Evolutionary conservation across 1,140 invertebrate species (phyloP), one percentile per base, ranked within the genome.

Genomic region (Drosophila varians): DNA sequence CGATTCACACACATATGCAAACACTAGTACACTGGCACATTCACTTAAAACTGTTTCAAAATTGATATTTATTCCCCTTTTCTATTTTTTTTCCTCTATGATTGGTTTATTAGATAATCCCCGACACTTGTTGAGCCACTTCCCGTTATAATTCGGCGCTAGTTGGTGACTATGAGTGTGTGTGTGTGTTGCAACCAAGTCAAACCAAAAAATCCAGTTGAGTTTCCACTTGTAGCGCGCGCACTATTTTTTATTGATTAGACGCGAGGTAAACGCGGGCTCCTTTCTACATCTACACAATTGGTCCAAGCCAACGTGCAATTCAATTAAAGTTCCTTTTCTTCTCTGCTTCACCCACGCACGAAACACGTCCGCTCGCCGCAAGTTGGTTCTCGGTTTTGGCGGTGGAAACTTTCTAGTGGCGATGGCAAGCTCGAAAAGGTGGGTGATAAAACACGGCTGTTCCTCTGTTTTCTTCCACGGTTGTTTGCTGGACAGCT

Each of bases 61-160:
- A 78, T 77, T 88, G 61, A 62, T 87, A 76, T 77, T 62, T 88
- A 58, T 71, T 38, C 18, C 62, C 55, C 34, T 49, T 84, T 71
- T 74, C 54, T 68, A 66, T 57, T 64, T 79, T 68, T 40, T 62
- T 62, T 48, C 26, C 19, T 38, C 56, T 56, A 47, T 51, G 74
- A 89, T 88, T 82, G 74, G 71, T 69, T 88, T 88, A 87, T 87
- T 87, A 87, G 82, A 88, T 88, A 88, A 88, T 87, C 51, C 71
- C 74, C 69, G 64, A 78, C 75, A 84, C 82, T 86, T 86, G 82
- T 86, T 86, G 82, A 86, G 64, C 76, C 80, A 87, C 76, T 86
- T 86, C 80, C 82, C 80, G 82, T 86, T 79, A 51, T 57, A 70
- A 42, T 48, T 53, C 31, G 45, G 47, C 26, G 52, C 54, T 48